These are phyloP conservation scores for Omphaloscelis lunosa DNA, from an alignment of 2,888 invertebrate genomes.

Conservation along the genomic window DNA sequence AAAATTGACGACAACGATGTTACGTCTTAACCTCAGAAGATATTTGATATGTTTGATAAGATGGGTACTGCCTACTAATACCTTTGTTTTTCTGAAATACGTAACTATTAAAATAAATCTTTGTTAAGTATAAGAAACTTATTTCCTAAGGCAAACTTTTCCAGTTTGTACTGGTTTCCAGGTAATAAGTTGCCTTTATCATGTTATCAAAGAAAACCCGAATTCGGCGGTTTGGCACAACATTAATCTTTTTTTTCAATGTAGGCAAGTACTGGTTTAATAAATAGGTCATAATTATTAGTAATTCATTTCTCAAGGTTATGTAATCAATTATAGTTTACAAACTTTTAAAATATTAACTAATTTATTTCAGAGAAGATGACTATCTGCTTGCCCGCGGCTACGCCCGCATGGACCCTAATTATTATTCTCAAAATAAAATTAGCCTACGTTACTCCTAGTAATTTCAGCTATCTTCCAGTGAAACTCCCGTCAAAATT, in stretches of 20 bases:
- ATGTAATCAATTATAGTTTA: background rate
- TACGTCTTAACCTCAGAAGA: background rate
- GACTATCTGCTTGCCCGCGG: too few relatives aligned
- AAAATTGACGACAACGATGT: background rate
- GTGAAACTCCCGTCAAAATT: too few relatives aligned
- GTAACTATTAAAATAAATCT: background rate
- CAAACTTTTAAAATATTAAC: background rate
- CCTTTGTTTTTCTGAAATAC: background rate
- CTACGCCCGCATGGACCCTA: too few relatives aligned
- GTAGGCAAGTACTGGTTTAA: background rate
- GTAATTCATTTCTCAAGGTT: background rate
- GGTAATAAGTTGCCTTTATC: constrained; percentile 12
- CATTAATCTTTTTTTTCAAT: constrained; percentile 19
- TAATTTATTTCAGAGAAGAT: background rate
- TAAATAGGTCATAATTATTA: background rate
- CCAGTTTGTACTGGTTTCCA: constrained; percentile 10
- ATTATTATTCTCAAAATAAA: too few relatives aligned
- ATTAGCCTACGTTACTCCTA: too few relatives aligned
- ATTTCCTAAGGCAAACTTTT: background rate
- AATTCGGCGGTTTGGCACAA: constrained; percentile 12
- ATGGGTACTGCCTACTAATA: background rate
- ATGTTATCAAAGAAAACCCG: constrained; percentile 18
- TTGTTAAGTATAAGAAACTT: constrained; percentile 7
- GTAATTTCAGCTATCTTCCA: too few relatives aligned
- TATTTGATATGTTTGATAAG: background rate